Evolutionary conservation across 2,888 invertebrate species (phyloP).

Genomic region (Melanchra persicariae): DNA sequence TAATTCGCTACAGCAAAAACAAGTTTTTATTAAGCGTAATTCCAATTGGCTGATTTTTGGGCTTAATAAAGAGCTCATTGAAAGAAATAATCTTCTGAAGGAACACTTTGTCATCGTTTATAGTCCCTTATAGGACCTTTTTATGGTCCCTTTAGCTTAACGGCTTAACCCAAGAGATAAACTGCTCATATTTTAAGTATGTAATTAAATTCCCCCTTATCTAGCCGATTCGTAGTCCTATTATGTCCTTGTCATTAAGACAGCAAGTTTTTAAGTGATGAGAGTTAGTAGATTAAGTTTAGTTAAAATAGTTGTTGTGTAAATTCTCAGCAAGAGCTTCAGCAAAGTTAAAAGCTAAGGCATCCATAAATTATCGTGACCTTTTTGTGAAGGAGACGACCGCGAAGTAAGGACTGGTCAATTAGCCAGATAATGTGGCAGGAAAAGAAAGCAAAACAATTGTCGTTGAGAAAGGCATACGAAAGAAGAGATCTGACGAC

Average conservation of each 20-base stretch:
- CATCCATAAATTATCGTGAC: background rate
- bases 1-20: slow-evolving; percentile 3
- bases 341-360: background rate
- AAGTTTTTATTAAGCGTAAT: slow-evolving; percentile 10
- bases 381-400: background rate
- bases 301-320: background rate
- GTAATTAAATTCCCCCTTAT: slow-evolving; percentile 4
- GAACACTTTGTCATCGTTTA: slow-evolving; percentile 13
- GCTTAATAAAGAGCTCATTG: slow-evolving; percentile 2
- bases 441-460: background rate
- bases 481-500: background rate
- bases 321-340: background rate
- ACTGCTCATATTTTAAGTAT: background rate
- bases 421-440: background rate
- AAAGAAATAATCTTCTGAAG: slow-evolving; percentile 9
- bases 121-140: slow-evolving; percentile 7
- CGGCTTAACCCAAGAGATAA: slow-evolving; percentile 15
- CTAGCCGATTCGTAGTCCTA: background rate
- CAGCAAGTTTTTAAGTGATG: slow-evolving; percentile 10
- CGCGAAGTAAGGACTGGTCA: background rate
- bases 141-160: slow-evolving; percentile 17
- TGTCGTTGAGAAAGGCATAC: too few species aligned
- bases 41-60: slow-evolving; percentile 5
- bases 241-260: background rate
- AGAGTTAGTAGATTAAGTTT: slow-evolving; percentile 10